These are phyloP conservation scores for Tinea trinotella DNA, from an alignment of 2,888 invertebrate species.

Conservation along the genomic window DNA sequence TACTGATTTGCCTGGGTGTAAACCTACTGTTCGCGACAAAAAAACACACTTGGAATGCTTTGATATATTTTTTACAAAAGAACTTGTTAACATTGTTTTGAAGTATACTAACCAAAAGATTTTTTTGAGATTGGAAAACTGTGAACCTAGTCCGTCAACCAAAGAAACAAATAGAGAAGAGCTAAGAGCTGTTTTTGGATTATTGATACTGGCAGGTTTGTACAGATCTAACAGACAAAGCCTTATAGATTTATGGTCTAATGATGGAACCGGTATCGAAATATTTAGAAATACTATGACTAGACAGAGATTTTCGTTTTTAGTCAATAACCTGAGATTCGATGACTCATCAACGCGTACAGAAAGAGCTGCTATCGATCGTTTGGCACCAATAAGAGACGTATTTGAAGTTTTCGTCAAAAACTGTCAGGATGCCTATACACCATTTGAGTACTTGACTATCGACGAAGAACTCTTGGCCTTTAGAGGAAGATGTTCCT, in stretches of 20 bases:
- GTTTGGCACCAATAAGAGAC: conserved; percentile 13
- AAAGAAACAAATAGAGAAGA: background rate
- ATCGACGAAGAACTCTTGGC: conserved; percentile 16
- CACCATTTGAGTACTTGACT: conserved; percentile 11
- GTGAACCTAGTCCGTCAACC: too few relatives aligned
- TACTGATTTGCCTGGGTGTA: too few relatives aligned
- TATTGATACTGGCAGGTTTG: background rate
- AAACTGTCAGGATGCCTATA: background rate
- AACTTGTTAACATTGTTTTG: too few relatives aligned
- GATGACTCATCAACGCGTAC: background rate
- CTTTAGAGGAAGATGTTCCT: conserved; percentile 13
- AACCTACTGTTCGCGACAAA: too few relatives aligned
- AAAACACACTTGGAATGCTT: too few relatives aligned
- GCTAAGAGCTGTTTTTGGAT: background rate
- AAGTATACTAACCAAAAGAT: too few relatives aligned
- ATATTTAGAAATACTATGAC: background rate
- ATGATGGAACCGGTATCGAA: background rate
- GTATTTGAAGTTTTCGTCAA: background rate
- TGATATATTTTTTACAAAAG: too few relatives aligned
- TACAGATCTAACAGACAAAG: background rate
- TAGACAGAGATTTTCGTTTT: background rate
- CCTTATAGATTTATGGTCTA: background rate
- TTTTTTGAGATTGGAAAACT: too few relatives aligned
- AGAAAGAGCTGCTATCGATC: background rate
- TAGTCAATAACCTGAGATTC: background rate